Evolutionary conservation across 1,140 invertebrate genomes (phyloP).

Genomic region (Anastrepha obliqua): DNA sequence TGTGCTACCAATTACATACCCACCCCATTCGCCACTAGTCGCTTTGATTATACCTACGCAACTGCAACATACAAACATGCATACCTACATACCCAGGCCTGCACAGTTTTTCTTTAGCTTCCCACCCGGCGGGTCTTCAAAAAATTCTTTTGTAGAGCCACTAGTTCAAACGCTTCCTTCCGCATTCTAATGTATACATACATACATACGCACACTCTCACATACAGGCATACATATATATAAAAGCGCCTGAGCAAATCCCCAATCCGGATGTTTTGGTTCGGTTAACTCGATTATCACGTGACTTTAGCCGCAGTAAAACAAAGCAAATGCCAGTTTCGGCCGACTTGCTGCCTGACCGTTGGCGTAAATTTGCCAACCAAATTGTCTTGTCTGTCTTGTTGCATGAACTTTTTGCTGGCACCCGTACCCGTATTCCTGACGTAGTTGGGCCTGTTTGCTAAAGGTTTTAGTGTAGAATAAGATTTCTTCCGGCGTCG

Average conservation of each 20-base stretch:
- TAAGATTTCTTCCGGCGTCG: not conserved
- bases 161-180: not conserved
- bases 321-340: conserved; percentile 8
- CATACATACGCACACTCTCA: not conserved
- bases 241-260: not conserved
- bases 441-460: not conserved
- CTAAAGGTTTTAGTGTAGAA: not conserved
- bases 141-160: not conserved
- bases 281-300: conserved; percentile 53
- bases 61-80: not conserved
- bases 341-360: not conserved
- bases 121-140: not conserved
- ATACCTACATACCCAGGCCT: not conserved
- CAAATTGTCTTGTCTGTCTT: conserved; percentile 36
- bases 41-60: conserved; percentile 24
- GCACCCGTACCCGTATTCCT: not conserved
- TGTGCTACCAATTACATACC: not conserved
- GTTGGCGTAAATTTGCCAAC: conserved; percentile 45
- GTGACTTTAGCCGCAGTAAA: conserved; percentile 49
- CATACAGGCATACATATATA: not conserved
- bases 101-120: not conserved
- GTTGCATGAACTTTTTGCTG: not conserved
- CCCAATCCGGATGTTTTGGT: conserved; percentile 49
- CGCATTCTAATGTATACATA: not conserved
- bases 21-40: not conserved